Evolutionary conservation across 1,140 invertebrate species (phyloP), one percentile per base, ranked within the genome.

Genomic region (Bombus consobrinus): DNA sequence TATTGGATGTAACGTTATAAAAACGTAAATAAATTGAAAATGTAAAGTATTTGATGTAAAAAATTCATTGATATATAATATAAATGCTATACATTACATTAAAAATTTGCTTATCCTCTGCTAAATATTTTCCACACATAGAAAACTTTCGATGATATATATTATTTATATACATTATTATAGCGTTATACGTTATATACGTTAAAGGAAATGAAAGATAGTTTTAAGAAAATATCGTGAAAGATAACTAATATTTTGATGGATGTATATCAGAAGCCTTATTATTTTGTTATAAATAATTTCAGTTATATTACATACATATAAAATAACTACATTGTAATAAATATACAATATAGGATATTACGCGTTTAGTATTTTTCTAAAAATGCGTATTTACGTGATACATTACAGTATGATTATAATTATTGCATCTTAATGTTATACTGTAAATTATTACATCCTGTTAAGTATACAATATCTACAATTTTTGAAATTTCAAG

Each of bases 251-350:
- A 79, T 8, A 22, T 73, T 57, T 85, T 85, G 68, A 57, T 85
- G 83, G 77, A 71, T 80, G 53, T 80, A 85, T 57, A 85, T 62
- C 41, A 85, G 68, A 85, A 80, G 83, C 68, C 83, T 85, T 80
- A 80, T 85, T 85, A 80, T 57, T 85, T 85, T 85, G 83, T 85
- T 85, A 85, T 85, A 85, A 85, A 85, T 85, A 80, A 85, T 85
- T 85, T 85, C 77, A 85, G 25, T 85, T 85, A 85, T 85, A 85
- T 85, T 85, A 85, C 83, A 85, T 85, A 85, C 83, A 85, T 85
- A 85, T 85, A 85, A 85, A 85, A 85, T 85, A 85, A 85, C 83
- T 85, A 85, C 83, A 85, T 85, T 85, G 83, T 72, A 85, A 64
- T 84, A 80, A 80, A 85, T 85, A 80, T 85, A 85, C 83, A 85